Percentiles rank a stretch among this genome's conserved stretches.
Evolutionary conservation across 2,113 vertebrate species (phyloP).

Genomic region (Rhinolophus sinicus): DNA sequence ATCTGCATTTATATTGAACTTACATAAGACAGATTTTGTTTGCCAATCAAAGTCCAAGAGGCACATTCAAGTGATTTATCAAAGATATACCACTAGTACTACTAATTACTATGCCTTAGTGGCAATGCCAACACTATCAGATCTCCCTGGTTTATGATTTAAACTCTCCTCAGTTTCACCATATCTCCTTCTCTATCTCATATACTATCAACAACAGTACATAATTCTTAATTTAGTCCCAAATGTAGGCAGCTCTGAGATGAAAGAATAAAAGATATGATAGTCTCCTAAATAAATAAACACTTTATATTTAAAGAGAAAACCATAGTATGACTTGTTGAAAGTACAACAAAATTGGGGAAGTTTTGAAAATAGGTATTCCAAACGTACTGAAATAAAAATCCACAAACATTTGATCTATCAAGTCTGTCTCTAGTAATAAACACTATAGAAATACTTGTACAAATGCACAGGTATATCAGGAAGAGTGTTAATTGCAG

Average conservation of each 20-base stretch:
- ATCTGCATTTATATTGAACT: background rate
- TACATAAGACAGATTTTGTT: background rate
- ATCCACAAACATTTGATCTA: background rate
- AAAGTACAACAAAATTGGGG: background rate
- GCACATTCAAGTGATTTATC: background rate
- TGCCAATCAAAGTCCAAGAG: background rate
- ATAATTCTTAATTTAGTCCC: conserved; percentile 27
- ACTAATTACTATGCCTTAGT: background rate
- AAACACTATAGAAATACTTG: background rate
- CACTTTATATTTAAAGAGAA: background rate
- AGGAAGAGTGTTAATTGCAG: background rate
- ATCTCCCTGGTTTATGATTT: background rate
- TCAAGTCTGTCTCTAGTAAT: background rate
- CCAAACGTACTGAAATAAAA: conserved; percentile 27
- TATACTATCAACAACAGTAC: background rate
- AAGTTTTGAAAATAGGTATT: conserved; percentile 29
- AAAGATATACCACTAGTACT: background rate
- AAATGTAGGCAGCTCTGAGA: background rate
- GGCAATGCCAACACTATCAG: background rate
- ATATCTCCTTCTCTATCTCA: background rate
- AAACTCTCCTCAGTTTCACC: background rate
- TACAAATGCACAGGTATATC: background rate
- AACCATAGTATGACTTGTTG: background rate
- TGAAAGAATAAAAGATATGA: background rate
- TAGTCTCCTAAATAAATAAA: conserved; percentile 14